Conservation (phyloP, 2,113 vertebrate species). For the Galemys pyrenaicus region DNA sequence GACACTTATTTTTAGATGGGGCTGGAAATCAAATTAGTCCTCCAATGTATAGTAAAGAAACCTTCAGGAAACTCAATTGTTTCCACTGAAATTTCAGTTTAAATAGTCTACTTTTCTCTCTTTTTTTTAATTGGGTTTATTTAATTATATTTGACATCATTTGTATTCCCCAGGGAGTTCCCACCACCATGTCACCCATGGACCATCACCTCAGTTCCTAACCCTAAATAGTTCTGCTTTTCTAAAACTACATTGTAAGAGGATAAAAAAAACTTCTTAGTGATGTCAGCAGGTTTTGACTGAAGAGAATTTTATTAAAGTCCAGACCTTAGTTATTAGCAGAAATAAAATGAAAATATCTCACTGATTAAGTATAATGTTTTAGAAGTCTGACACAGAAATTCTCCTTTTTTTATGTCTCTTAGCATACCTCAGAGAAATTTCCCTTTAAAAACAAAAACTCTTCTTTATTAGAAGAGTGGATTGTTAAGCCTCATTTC, state of each 20-base stretch:
- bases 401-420: neutral
- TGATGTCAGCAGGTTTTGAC: constrained; percentile 21
- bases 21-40: neutral
- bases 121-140: no score
- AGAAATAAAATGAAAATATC: constrained; percentile 34
- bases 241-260: neutral
- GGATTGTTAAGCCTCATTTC: neutral
- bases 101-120: no score
- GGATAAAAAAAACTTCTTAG: neutral
- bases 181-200: no score
- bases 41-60: neutral
- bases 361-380: neutral
- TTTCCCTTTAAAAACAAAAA: neutral
- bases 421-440: neutral
- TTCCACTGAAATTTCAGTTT: constrained; percentile 9
- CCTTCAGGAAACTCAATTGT: neutral
- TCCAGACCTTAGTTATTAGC: neutral
- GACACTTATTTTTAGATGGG: neutral
- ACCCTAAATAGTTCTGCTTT: neutral
- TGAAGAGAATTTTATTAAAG: constrained; percentile 39
- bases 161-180: no score
- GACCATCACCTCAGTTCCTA: no score
- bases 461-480: neutral
- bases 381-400: neutral
- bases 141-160: no score